Base-by-base conservation (phyloP, 1,140 invertebrate genomes). In the Diplogasteroides magnus region DNA sequence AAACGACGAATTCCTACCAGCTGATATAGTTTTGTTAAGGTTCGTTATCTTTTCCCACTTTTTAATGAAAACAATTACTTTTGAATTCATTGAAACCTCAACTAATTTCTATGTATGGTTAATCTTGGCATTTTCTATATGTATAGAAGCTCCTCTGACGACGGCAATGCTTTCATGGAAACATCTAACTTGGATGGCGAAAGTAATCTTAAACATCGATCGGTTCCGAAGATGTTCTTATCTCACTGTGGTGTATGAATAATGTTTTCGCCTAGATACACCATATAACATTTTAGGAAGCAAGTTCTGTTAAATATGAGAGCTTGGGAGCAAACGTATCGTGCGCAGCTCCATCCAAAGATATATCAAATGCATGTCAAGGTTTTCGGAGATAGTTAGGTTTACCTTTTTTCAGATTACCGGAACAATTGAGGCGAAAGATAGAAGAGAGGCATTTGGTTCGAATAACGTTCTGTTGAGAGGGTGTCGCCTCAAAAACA, bases 1-100 rank as follows among this genome's bases (percentile, higher is more conserved):
- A 15, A 94, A 94, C 85, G 94, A 97, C 85, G 94, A 98, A 86
- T 88, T 91, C 27, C 92, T 97, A 72, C 95, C 95, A 11, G 94
- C 95, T 2, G 95, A 98, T 84, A 90, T 97, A 77, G 86, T 98
- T 31, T 83, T 98, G 26, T 85, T 98, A 48, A 87, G 89, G 73
- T 91, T 57, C 13, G 23, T 66, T 66, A 15, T 55, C n/a, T n/a
- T n/a, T n/a, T n/a, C n/a, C n/a, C n/a, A n/a, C n/a, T n/a, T n/a
- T n/a, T n/a, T n/a, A n/a, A n/a, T n/a, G n/a, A n/a, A n/a, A n/a
- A n/a, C n/a, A n/a, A n/a, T n/a, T n/a, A n/a, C n/a, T n/a, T n/a
- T n/a, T n/a, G n/a, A n/a, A n/a, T n/a, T n/a, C n/a, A n/a, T n/a
- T n/a, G n/a, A n/a, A n/a, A n/a, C n/a, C n/a, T n/a, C n/a, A n/a